These are phyloP conservation scores for Stenurella melanura DNA, from an alignment of 2,888 invertebrate genomes.

Conservation along the genomic window DNA sequence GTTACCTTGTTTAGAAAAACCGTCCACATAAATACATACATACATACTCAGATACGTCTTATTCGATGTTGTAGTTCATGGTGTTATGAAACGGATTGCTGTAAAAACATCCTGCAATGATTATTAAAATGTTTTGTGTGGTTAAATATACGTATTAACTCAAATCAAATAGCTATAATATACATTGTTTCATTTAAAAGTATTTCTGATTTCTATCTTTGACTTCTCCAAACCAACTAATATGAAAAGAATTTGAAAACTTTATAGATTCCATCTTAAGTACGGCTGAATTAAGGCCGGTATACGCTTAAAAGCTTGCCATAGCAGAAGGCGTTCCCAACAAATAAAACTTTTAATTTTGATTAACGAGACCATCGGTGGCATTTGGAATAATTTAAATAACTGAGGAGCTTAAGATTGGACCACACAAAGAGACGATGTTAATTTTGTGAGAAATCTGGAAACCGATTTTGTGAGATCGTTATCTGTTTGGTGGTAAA, in stretches of 20 bases:
- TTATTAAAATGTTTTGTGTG: too few relatives aligned
- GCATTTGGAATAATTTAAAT: constrained; percentile 49
- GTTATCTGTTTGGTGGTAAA: constrained; percentile 17
- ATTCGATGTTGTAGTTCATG: too few relatives aligned
- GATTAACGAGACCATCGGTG: constrained; percentile 43
- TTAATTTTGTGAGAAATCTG: constrained; percentile 23
- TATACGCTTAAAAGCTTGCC: not conserved
- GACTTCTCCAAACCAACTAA: not conserved
- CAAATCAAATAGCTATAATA: too few relatives aligned
- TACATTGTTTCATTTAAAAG: too few relatives aligned
- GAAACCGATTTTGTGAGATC: constrained; percentile 16
- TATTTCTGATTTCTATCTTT: not conserved
- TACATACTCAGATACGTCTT: too few relatives aligned
- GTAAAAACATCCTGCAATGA: too few relatives aligned
- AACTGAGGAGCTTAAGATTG: constrained; percentile 37
- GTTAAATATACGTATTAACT: too few relatives aligned
- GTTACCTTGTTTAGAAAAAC: too few relatives aligned
- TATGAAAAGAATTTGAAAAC: constrained; percentile 2
- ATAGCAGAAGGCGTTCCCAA: not conserved
- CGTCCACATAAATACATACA: too few relatives aligned
- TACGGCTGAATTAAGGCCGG: not conserved
- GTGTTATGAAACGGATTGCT: too few relatives aligned
- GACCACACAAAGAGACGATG: constrained; percentile 45
- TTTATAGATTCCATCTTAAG: not conserved
- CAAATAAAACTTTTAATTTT: constrained; percentile 36